A percentile compares a stretch with the other conserved stretches of the same genome.
Evolutionary conservation across 2,113 vertebrate species (phyloP).

Genomic region (Sylvietta virens): DNA sequence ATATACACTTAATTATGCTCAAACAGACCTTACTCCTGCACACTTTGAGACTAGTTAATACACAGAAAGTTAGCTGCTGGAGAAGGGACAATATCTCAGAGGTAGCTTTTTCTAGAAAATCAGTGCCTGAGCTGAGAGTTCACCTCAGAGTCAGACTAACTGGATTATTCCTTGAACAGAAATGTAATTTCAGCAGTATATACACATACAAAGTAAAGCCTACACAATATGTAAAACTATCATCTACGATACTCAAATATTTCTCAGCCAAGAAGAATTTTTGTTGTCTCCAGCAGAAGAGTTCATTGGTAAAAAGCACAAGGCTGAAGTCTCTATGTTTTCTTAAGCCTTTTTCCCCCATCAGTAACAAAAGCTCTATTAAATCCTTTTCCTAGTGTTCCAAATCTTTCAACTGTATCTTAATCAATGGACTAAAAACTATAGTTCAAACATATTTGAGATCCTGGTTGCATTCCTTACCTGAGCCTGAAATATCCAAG

Average conservation of each 20-base stretch:
- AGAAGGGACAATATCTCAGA: neutral
- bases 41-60: neutral
- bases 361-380: neutral
- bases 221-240: neutral
- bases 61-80: neutral
- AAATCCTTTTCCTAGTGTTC: neutral
- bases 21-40: neutral
- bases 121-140: neutral
- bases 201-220: neutral
- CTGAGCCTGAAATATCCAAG: neutral
- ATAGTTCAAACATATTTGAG: neutral
- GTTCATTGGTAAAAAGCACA: neutral
- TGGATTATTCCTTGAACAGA: neutral
- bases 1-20: neutral
- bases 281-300: neutral
- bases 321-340: neutral
- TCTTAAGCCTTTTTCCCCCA: accelerated
- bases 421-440: neutral
- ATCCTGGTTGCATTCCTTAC: neutral
- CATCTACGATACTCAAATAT: neutral
- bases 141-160: neutral
- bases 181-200: neutral
- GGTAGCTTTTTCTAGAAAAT: neutral
- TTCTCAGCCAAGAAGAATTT: neutral
- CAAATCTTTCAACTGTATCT: neutral